Conservation (phyloP, 1,140 invertebrate species). For the Bilobella aurantiaca region DNA sequence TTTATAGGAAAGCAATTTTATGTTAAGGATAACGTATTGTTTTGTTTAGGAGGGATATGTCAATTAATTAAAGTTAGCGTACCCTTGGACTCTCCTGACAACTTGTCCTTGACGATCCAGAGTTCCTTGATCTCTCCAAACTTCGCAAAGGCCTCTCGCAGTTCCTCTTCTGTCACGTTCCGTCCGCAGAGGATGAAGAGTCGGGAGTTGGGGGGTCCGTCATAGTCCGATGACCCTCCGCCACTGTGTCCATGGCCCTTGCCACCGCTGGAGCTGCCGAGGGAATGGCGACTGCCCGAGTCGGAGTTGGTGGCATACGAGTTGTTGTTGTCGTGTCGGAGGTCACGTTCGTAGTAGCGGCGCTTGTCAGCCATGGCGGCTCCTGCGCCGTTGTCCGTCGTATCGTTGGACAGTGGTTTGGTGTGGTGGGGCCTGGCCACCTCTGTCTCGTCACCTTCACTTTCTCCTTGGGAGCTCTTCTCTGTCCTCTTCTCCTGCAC, state of each 20-base stretch:
- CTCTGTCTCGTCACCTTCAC: neutral
- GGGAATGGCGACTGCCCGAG: constrained; percentile 24
- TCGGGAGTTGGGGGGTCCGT: constrained; percentile 70
- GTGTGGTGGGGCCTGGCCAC: neutral
- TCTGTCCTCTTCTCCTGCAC: neutral
- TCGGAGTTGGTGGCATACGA: constrained; percentile 26
- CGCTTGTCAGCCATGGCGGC: constrained; percentile 33
- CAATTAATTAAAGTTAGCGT: constrained; percentile 16
- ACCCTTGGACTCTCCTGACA: constrained; percentile 78
- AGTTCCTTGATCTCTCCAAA: constrained; percentile 79
- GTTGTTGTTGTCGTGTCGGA: constrained; percentile 29
- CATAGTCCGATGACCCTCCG: constrained; percentile 42
- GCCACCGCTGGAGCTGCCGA: no score
- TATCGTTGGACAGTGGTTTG: neutral
- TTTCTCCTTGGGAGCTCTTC: neutral
- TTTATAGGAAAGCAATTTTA: no score
- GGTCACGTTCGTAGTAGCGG: constrained; percentile 33
- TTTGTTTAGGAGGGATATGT: neutral
- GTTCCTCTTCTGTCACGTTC: constrained; percentile 65
- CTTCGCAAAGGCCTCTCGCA: constrained; percentile 62
- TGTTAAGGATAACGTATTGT: neutral
- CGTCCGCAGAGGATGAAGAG: constrained; percentile 81
- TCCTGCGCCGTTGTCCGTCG: constrained; percentile 11
- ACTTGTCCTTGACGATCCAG: constrained; percentile 75
- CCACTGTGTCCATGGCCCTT: neutral